Evolutionary conservation across 1,140 invertebrate species (phyloP).

Genomic region (Heliconius melpomene): DNA sequence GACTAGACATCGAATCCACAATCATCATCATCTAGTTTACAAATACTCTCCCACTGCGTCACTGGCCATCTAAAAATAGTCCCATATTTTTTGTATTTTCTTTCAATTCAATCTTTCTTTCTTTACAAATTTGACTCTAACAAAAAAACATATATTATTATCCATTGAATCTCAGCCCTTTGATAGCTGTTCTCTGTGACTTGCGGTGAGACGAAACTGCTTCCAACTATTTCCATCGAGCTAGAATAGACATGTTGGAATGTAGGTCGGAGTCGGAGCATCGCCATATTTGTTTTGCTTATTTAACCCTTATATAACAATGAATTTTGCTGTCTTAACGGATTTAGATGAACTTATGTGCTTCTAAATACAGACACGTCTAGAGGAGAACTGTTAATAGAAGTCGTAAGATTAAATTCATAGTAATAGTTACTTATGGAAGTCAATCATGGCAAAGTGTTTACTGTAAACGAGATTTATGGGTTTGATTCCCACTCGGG

Average conservation of each 20-base stretch:
- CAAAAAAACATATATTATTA: neutral
- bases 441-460: no score
- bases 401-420: no score
- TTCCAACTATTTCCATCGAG: neutral
- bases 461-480: no score
- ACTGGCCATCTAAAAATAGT: no score
- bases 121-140: neutral
- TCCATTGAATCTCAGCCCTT: neutral
- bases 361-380: neutral
- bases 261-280: constrained; percentile 4
- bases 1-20: no score
- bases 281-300: constrained; percentile 12
- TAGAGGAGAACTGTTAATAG: neutral
- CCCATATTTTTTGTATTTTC: no score
- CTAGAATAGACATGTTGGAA: constrained; percentile 3
- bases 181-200: neutral
- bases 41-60: no score
- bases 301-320: constrained; percentile 9
- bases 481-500: no score
- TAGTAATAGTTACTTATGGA: no score
- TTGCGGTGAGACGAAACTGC: neutral
- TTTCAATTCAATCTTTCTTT: neutral
- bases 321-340: neutral
- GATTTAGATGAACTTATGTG: neutral
- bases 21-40: no score